Evolutionary conservation across 2,888 invertebrate species (phyloP), one percentile per base, ranked within the genome.

Genomic region (Arctia plantaginis): DNA sequence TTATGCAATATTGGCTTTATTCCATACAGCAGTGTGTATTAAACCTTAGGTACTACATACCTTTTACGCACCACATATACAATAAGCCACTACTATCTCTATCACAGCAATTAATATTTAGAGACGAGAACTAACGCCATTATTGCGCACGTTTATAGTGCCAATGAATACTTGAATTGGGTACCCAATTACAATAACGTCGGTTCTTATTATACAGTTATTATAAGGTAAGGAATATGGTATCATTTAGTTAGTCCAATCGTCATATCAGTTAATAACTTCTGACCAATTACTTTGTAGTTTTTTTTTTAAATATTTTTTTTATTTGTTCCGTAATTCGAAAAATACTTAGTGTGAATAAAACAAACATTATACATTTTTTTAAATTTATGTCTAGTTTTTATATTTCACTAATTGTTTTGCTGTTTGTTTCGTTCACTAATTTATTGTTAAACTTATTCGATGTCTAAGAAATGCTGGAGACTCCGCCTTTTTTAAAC

Each of bases 31-130:
- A 44, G 35, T 35, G n/a, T 33, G 35, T 8, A 51, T 51, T n/a
- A 15, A 8, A 47, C 71, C 33, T 66, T 77, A 79, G 65, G 73
- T 55, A 70, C 59, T 75, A 75, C 68, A 69, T 62, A 33, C 73
- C 41, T 79, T 73, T 73, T 64, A 65, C 55, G 75, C 66, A 72
- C 77, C 73, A 81, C 71, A 64, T 77, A 66, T 41, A 83, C 79
- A 83, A 78, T 66, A 68, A 66, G 47, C 69, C 35, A 78, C 47
- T 69, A 73, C 79, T 73, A 74, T 77, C 80, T 66, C 76, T 77
- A 75, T 77, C 62, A 71, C 4, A 72, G 59, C 79, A 67, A 83
- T 83, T 82, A 83, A 83, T 82, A 81, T 73, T 76, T 74, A 69
- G 73, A 68, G 67, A 72, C 72, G 73, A 71, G 71, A 76, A 73